These are phyloP conservation scores for Harpegnathos saltator DNA, from an alignment of 1,140 invertebrate species.

Conservation along the genomic window DNA sequence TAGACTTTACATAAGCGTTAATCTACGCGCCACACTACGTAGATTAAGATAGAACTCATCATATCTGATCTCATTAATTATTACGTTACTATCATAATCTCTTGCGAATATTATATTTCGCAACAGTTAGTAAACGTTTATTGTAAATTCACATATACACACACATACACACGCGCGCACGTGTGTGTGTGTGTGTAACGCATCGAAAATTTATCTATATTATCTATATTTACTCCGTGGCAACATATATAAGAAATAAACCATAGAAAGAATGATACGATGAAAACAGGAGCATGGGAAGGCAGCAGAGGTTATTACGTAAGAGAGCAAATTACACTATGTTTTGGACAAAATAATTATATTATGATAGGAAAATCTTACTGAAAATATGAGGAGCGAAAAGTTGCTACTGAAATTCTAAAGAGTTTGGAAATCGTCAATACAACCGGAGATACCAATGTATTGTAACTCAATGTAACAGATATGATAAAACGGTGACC, in stretches of 20 bases:
- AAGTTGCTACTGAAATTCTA: too few species aligned
- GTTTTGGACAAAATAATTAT: too few species aligned
- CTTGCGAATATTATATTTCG: constrained; percentile 4
- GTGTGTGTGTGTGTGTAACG: too few species aligned
- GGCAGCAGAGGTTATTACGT: too few species aligned
- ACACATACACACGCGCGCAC: too few species aligned
- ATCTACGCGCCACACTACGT: neutral
- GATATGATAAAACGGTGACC: too few species aligned
- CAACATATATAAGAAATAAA: neutral
- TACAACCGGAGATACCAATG: too few species aligned
- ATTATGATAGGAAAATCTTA: too few species aligned
- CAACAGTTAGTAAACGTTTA: constrained; percentile 1
- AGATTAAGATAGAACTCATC: constrained; percentile 32
- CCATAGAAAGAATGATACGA: neutral
- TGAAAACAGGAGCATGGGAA: neutral
- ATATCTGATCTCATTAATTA: constrained; percentile 26
- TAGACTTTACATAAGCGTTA: constrained; percentile 14
- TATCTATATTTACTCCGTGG: neutral
- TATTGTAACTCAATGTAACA: too few species aligned
- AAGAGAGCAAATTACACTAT: too few species aligned
- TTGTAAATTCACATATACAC: constrained; percentile 25
- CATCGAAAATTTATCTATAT: neutral
- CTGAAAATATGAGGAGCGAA: too few species aligned
- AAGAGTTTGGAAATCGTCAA: too few species aligned
- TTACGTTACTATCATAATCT: constrained; percentile 1